Evolutionary conservation across 2,797 vertebrate species (phyloP), one percentile per base, ranked within the genome.

Genomic region (Mastacembelus armatus): DNA sequence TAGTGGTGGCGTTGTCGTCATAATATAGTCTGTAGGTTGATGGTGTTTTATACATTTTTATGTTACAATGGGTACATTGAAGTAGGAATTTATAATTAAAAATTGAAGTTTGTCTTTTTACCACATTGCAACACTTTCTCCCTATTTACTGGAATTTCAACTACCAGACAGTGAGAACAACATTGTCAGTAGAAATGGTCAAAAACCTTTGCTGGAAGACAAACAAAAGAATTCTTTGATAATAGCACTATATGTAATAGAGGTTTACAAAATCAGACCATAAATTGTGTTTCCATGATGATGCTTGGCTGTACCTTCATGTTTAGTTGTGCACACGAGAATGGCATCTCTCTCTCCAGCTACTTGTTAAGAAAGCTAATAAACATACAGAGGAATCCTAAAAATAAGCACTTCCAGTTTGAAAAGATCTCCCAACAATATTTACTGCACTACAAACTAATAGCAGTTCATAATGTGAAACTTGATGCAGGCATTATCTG

Each of bases 401-500:
- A 8, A 7, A 16, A 9, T 19, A 19, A 8, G 2, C 8, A 40
- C 19, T 10, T 16, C 16, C 5, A 11, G 18, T 19, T 1, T 42
- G 8, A 10, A 19, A 11, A 42, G 39, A 3, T 39, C 39, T 21
- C 9, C 16, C 8, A 2, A 19, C 39, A 42, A 2, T 18, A 38
- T 4, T 39, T 6, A 39, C 16, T n/a, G 38, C 35, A 38, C 35
- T 38, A 16, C 35, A 35, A 24, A 26, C 24, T 26, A 2, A 2
- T 14, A 39, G 16, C n/a, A 1, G 21, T 47, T 39, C 38, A n/a
- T 2, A 39, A 18, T 39, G 38, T 39, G 7, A 39, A 7, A 4
- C 26, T 51, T 18, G 27, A 43, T 32, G 19, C 15, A 77, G 87
- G 88, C 86, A 88, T 89, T 86, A 89, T 33, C 57, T 57, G 51